phyloP scores from a whole-genome alignment of 1,140 invertebrate genomes.

The Lasaia peninsularis region DNA sequence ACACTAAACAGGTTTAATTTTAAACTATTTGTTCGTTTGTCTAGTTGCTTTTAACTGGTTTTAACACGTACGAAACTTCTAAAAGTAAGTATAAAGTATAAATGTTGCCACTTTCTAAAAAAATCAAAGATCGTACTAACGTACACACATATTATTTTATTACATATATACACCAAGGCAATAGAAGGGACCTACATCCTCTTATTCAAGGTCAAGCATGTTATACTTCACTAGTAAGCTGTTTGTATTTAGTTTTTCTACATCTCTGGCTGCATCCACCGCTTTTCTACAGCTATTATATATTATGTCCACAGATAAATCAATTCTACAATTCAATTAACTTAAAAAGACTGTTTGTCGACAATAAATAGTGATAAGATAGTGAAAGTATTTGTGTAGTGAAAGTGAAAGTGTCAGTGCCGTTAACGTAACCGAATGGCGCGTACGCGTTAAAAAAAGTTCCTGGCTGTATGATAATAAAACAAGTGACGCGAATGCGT shows the following conservation, averaged over 20 bases:
- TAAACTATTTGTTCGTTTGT: too few relatives aligned
- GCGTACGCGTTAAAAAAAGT: conserved; percentile 13
- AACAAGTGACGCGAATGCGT: too few relatives aligned
- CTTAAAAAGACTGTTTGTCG: conserved; percentile 21
- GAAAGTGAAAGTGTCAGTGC: conserved; percentile 28
- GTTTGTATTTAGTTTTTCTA: not conserved
- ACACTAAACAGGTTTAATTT: too few relatives aligned
- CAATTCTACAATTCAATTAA: conserved; percentile 14
- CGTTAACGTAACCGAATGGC: conserved; percentile 16
- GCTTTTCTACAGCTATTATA: not conserved
- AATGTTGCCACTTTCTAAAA: too few relatives aligned
- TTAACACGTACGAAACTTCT: too few relatives aligned
- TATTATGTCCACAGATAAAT: conserved; percentile 7
- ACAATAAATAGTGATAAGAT: conserved; percentile 30
- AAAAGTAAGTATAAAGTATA: too few relatives aligned
- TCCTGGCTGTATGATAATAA: not conserved
- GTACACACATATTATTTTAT: not conserved
- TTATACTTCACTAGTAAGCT: not conserved
- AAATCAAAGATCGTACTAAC: not conserved
- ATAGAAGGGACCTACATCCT: conserved; percentile 7
- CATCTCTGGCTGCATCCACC: not conserved
- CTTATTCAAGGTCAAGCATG: conserved; percentile 1
- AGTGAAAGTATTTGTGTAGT: conserved; percentile 20
- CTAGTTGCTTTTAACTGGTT: too few relatives aligned
- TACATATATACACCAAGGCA: not conserved